Evolutionary conservation across 2,797 vertebrate genomes (phyloP), one percentile per base, ranked within the genome.

Genomic region (Acipenser oxyrinchus): DNA sequence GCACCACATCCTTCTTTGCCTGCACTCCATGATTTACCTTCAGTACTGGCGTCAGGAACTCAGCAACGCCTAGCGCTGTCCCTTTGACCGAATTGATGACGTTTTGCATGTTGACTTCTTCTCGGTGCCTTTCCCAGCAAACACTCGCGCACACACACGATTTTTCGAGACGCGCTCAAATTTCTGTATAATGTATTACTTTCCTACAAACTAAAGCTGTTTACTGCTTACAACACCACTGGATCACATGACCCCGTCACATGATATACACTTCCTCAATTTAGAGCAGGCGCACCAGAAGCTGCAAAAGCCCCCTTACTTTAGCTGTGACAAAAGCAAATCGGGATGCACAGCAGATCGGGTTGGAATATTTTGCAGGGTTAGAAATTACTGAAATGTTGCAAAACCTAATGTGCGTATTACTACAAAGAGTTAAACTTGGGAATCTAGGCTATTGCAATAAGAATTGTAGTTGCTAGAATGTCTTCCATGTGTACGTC

Each of bases 21-120:
- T 5, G 5, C 37, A 37, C 37, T 5, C 37, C 4, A n/a, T n/a
- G n/a, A 71, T 74, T 83, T 91, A 96, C 95, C 93, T 96, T 97
- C 63, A 97, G 76, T 10, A 97, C 94, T 0, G 94, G 95, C 0
- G 94, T 97, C 69, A 95, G 90, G 61, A 93, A 91, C 86, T 97
- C 95, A 3, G 95, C 95, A 79, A 97, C 93, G 1, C 94, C 95
- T 63, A 96, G 85, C 0, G 94, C 94, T 66, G 94, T 96, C 66
- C 95, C 94, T 72, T 95, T 96, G 78, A 97, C 92, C 1, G 94
- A 91, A 85, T 96, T 97, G 68, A 97, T 93, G 48, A 95, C 91
- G 89, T 88, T 94, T 89, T 97, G 95, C 94, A 97, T 96, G 65
- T 69, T 78, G 77, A 49, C 50, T 71, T 5, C 67, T 51, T 67